Base-by-base conservation (phyloP, 2,113 vertebrate species). In the Ictidomys tridecemlineatus region DNA sequence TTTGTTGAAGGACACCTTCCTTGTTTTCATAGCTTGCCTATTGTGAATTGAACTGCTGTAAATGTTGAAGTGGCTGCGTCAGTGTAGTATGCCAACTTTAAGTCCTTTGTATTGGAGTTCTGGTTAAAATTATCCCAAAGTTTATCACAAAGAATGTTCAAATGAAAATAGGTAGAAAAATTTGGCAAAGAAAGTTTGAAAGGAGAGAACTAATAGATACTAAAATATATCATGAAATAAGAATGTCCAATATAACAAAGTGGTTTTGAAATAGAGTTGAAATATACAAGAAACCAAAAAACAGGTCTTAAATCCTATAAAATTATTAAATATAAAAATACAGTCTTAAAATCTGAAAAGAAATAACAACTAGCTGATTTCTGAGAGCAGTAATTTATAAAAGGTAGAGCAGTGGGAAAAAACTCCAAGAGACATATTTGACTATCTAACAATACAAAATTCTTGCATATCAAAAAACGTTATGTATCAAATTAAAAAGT, bases 181-280 rank as follows among this genome's bases (percentile, higher is more conserved):
- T 85, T 76, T 85, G 56, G 42, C 76, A 76, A 85, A 63, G 12
- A 76, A 85, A 63, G 12, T 85, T 39, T 65, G 34, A 85, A 85
- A 92, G 17, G 26, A 39, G 12, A 92, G 42, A 85, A 63, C 26
- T 70, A 91, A 91, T 2, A 70, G n/a, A 42, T 67, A 56, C 34
- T 83, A 70, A 91, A 91, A 91, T 74, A 28, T 63, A 65, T 63
- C 51, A 37, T 74, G 53, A 84, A 74, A 74, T 48, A 84, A 73
- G 90, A 73, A 39, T 48, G 39, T 14, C 73, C 39, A 92, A 30
- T 16, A 53, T 89, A 51, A 72, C 13, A 80, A 37, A 85, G 32
- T 48, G 12, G 4, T 74, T 73, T 53, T 89, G 34, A 85, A 65
- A 67, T 24, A 56, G 37, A 63, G 26, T 45, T 79, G 56, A 48